Evolutionary conservation across 2,797 vertebrate species (phyloP), one percentile per base, ranked within the genome.

Genomic region (Poecilia wingei): DNA sequence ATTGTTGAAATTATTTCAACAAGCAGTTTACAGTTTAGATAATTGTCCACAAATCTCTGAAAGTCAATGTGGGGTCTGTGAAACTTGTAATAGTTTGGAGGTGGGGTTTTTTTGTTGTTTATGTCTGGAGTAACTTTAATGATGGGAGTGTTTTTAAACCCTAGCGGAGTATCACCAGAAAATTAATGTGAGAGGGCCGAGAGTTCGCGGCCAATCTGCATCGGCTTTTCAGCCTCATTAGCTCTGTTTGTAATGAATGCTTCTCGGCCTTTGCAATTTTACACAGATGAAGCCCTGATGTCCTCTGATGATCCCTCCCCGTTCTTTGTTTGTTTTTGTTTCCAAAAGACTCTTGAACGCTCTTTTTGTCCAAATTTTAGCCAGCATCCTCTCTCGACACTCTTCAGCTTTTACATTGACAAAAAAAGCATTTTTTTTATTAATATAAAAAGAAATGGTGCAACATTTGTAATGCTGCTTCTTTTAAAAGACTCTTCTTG

Each of bases 381-480:
- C 47, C 20, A 31, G 22, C 22, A 12, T 69, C 39, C 39, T 28
- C 66, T 70, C 41, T n/a, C 28, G 12, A 45, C 22, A n/a, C 16
- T 25, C 33, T 55, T 53, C 13, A 25, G 33, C 47, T 53, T 74
- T 41, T n/a, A 73, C 7, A 5, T 39, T 2, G 9, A 13, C 10
- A 68, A 12, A 4, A 39, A 68, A 68, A 20, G 39, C 33, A 4
- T 5, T 70, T 75, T 88, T 82, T 72, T 64, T 69, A 70, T 49
- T 51, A 18, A 0, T 25, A 83, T 81, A 75, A 70, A 36, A 2
- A 43, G 2, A 18, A 66, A 39, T n/a, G 31, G 41, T 36, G 25
- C 31, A 49, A 6, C 36, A 86, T 92, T 91, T 87, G 45, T 81
- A 75, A 75, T 39, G 36, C 64, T 28, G 39, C 16, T 46, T 72